A percentile compares a stretch with the other conserved stretches of the same genome.
phyloP scores from a whole-genome alignment of 2,888 invertebrate species.

The Sesia apiformis region DNA sequence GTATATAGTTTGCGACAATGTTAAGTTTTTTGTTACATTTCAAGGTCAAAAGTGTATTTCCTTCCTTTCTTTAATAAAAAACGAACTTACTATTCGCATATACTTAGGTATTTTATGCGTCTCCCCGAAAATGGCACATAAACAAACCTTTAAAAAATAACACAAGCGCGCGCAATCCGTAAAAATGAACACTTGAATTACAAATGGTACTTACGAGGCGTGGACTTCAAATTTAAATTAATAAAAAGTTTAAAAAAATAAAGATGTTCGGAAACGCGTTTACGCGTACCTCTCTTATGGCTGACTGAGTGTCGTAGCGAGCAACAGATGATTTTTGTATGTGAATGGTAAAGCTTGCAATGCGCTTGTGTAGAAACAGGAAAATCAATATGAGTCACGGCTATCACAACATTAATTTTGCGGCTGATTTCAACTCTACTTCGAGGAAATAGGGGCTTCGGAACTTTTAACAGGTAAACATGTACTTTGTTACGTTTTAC shows the following conservation, averaged over 20 bases:
- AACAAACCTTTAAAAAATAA: constrained; percentile 1
- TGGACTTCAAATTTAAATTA: constrained; percentile 11
- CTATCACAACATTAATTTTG: background rate
- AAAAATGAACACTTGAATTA: constrained; percentile 7
- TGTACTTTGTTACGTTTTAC: background rate
- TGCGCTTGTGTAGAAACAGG: constrained; percentile 49
- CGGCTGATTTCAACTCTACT: too few relatives aligned
- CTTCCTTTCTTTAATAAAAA: too few relatives aligned
- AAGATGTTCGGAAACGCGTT: constrained; percentile 31
- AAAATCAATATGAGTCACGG: constrained; percentile 42
- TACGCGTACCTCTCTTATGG: constrained; percentile 36
- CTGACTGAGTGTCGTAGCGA: constrained; percentile 46
- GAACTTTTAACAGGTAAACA: background rate
- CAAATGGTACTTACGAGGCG: constrained; percentile 14
- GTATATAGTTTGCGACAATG: too few relatives aligned
- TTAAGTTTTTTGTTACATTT: too few relatives aligned
- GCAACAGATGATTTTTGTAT: constrained; percentile 67
- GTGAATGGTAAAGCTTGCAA: constrained; percentile 16
- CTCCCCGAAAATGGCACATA: background rate
- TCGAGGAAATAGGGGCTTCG: background rate
- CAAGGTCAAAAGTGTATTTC: too few relatives aligned
- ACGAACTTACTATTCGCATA: too few relatives aligned
- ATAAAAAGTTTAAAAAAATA: constrained; percentile 24
- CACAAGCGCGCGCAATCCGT: constrained; percentile 16
- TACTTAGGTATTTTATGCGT: background rate